Percentiles rank a stretch among this genome's conserved stretches.
Conservation (phyloP, 2,797 vertebrate species). For the Lycodopsis pacificus region DNA sequence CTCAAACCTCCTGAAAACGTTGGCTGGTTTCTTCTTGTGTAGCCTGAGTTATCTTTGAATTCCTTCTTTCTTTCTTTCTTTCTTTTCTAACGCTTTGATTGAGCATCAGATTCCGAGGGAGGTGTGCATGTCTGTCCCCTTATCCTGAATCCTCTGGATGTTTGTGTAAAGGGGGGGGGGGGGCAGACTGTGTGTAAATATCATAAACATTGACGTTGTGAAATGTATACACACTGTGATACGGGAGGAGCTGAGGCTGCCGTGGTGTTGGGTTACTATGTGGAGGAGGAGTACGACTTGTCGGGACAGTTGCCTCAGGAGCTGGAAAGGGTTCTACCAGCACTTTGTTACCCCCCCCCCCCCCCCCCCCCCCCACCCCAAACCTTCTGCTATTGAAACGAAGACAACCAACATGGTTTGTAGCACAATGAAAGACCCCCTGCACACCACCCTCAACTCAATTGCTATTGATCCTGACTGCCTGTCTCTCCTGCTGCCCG, state of each 20-base stretch:
- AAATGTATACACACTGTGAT: conserved; percentile 76
- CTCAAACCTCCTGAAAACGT: conserved; percentile 34
- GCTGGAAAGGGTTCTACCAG: conserved; percentile 78
- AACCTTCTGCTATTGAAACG: conserved; percentile 68
- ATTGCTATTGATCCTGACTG: conserved; percentile 83
- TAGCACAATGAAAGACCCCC: conserved; percentile 75
- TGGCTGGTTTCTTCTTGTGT: conserved; percentile 28
- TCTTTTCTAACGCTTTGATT: background rate
- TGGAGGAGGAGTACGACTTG: conserved; percentile 62
- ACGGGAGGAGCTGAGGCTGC: conserved; percentile 73
- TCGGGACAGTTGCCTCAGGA: conserved; percentile 75
- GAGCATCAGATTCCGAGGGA: background rate
- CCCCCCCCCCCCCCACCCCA: conserved; percentile 59
- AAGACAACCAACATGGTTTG: conserved; percentile 78
- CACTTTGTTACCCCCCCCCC: conserved; percentile 65
- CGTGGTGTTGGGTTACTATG: conserved; percentile 67
- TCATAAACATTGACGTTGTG: conserved; percentile 79
- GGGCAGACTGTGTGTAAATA: conserved; percentile 64
- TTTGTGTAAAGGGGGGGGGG: conserved; percentile 43
- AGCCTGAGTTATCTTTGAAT: background rate
- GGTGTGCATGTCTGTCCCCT: conserved; percentile 28
- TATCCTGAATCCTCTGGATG: conserved; percentile 48
- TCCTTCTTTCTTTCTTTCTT: background rate
- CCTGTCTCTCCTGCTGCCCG: conserved; percentile 65
- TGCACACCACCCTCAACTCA: conserved; percentile 73